Base-by-base conservation (phyloP, 2,113 vertebrate species). In the Penelope pileata region DNA sequence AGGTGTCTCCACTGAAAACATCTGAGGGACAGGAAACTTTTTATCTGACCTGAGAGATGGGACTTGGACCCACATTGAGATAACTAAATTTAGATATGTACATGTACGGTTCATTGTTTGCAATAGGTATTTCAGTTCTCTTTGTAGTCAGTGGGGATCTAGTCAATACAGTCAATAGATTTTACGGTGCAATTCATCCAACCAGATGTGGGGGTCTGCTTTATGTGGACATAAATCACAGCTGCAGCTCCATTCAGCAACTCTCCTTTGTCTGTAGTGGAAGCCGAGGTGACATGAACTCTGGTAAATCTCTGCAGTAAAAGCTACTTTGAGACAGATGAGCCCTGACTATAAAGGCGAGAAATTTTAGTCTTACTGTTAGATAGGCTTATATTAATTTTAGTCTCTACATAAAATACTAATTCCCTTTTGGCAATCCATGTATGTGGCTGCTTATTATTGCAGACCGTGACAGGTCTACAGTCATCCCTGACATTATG, bases 181-280 rank as follows among this genome's bases (percentile, higher is more conserved):
- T 94, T 90, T 88, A 86, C 32, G 38, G 38, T 74, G 50, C 47
- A 77, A 59, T 88, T 90, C 38, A 80, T 86, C 64, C 68, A 90
- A 22, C 19, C 54, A 90, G n/a, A 66, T 63, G 36, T 38, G 86
- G 54, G 19, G 63, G 4, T 77, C 45, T 88, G 30, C 60, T 93
- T 91, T 74, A 59, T 27, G 40, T 34, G 42, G 45, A 66, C 36
- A 83, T 80, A 77, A 83, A 91, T 86, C 73, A 77, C 60, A 83
- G 22, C 58, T 93, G 67, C 70, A 87, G 48, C 21, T 92, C 56
- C 18, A 27, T 16, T 76, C 30, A 68, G 15, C 29, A 69, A 0
- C 38, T 42, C 7, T 47, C 23, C 15, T 5, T 75, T 80, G 48
- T 53, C 48, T 73, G 6, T 36, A 73, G 10, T 59, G 73, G 14